Percentiles rank a stretch among this genome's conserved stretches.
phyloP scores from a whole-genome alignment of 2,888 invertebrate genomes.

The Cephus runcator region DNA sequence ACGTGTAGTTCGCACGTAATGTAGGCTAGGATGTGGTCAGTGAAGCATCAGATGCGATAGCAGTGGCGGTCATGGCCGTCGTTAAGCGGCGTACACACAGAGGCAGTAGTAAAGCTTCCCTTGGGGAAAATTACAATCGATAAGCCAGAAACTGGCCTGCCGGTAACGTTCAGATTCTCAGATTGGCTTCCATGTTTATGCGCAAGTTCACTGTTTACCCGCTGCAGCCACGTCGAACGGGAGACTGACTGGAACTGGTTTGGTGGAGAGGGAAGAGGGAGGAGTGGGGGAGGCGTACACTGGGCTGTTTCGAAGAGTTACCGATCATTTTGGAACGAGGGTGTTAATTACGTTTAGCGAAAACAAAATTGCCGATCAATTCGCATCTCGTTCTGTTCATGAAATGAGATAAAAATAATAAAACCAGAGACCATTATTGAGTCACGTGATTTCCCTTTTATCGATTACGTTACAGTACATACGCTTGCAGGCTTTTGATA shows the following conservation, averaged over 20 bases:
- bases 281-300: neutral
- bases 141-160: neutral
- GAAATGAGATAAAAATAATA: neutral
- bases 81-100: slow-evolving; percentile 20
- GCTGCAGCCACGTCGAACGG: neutral
- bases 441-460: neutral
- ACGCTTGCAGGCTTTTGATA: neutral
- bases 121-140: neutral
- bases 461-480: neutral
- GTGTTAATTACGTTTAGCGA: neutral
- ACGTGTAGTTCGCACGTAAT: slow-evolving; percentile 3
- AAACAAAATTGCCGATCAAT: neutral
- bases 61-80: slow-evolving; percentile 26
- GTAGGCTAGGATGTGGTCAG: slow-evolving; percentile 27
- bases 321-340: neutral
- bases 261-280: neutral
- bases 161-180: neutral
- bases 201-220: neutral
- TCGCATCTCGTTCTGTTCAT: neutral
- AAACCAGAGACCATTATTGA: neutral
- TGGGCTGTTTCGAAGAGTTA: neutral
- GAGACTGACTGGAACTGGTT: neutral
- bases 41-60: slow-evolving; percentile 33
- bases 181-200: neutral
- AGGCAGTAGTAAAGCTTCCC: neutral